Evolutionary conservation across 1,140 invertebrate species (phyloP).

Genomic region (Drosophila athabasca): DNA sequence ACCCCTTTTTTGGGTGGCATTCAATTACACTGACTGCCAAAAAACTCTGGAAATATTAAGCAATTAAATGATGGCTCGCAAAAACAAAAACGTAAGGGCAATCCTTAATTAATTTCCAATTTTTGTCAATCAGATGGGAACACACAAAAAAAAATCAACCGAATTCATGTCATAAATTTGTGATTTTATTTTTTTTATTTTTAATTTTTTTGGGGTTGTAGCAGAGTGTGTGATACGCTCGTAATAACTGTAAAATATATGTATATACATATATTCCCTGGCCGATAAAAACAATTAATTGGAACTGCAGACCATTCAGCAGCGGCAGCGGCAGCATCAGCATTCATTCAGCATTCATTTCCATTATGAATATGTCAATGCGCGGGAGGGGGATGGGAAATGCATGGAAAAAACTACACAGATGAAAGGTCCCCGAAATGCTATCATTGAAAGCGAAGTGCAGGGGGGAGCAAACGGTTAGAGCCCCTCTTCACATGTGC

Average conservation of each 20-base stretch:
- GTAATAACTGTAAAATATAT: conserved; percentile 63
- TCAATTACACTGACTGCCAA: conserved; percentile 11
- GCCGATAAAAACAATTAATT: conserved; percentile 71
- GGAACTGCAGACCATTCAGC: conserved; percentile 27
- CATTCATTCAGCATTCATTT: conserved; percentile 76
- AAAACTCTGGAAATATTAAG: conserved; percentile 5
- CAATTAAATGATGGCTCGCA: conserved; percentile 6
- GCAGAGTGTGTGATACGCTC: no score
- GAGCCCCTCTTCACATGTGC: conserved; percentile 12
- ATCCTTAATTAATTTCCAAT: conserved; percentile 72
- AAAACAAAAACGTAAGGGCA: conserved; percentile 33
- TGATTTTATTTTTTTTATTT: conserved; percentile 46
- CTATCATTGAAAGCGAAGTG: not conserved
- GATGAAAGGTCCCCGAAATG: conserved; percentile 15
- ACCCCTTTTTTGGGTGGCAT: conserved; percentile 9
- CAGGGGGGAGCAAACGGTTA: conserved; percentile 41
- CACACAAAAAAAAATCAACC: conserved; percentile 26
- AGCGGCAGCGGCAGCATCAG: conserved; percentile 68
- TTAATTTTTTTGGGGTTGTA: conserved; percentile 35
- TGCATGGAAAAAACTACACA: conserved; percentile 26
- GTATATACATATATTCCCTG: not conserved
- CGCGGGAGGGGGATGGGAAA: not conserved
- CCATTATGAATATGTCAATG: conserved; percentile 75
- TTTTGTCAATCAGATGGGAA: conserved; percentile 45
- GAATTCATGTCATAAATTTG: conserved; percentile 51